Percentiles rank a stretch among this genome's conserved stretches.
These are phyloP conservation scores for Thymallus thymallus DNA, from an alignment of 2,113 vertebrate genomes.

Conservation along the genomic window DNA sequence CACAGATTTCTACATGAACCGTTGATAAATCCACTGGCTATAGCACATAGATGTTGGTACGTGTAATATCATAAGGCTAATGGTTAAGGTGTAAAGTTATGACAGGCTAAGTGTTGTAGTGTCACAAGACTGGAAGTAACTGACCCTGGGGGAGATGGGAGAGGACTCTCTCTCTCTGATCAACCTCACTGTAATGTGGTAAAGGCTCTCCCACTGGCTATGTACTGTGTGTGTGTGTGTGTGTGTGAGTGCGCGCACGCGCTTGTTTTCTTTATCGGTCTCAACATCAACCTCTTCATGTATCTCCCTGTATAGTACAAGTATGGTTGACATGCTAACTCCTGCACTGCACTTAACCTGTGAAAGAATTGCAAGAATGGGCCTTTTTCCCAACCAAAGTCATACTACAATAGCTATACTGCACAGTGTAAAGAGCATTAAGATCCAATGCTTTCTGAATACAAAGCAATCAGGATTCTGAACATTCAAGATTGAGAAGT, in stretches of 20 bases:
- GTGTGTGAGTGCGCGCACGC: not conserved
- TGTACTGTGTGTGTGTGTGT: slow-evolving; percentile 16
- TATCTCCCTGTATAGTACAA: too few species aligned
- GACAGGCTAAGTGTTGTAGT: slow-evolving; percentile 32
- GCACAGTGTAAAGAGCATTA: too few species aligned
- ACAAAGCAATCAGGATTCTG: too few species aligned
- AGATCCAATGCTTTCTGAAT: too few species aligned
- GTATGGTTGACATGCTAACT: too few species aligned
- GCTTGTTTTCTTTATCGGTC: too few species aligned
- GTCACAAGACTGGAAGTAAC: slow-evolving; percentile 39
- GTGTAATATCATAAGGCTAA: slow-evolving; percentile 17
- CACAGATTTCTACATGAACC: not conserved
- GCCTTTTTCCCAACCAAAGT: too few species aligned
- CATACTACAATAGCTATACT: too few species aligned
- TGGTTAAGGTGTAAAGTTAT: slow-evolving; percentile 10
- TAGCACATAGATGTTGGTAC: slow-evolving; percentile 17
- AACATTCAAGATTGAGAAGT: too few species aligned
- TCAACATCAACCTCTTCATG: too few species aligned
- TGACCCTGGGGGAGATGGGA: slow-evolving; percentile 36
- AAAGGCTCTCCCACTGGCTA: slow-evolving; percentile 1
- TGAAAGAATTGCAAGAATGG: too few species aligned
- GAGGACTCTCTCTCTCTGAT: slow-evolving; percentile 33
- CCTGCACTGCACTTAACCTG: too few species aligned
- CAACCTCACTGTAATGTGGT: slow-evolving; percentile 39
- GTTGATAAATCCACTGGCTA: not conserved